phyloP scores from a whole-genome alignment of 2,888 invertebrate genomes.

The Oxystoma pomonae region DNA sequence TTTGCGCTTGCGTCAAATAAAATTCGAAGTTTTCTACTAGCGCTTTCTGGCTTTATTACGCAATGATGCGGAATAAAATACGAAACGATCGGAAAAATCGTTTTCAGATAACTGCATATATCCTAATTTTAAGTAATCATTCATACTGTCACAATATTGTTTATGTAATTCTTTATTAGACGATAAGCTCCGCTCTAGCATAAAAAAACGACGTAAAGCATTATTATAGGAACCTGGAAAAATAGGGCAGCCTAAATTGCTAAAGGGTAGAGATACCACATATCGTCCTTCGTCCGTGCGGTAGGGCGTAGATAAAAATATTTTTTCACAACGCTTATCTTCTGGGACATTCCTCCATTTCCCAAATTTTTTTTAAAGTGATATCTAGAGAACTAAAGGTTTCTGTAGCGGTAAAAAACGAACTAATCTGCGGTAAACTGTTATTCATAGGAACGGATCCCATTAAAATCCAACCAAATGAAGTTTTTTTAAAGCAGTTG shows the following conservation, averaged over 20 bases:
- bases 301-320: slow-evolving; percentile 8
- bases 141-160: slow-evolving; percentile 4
- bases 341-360: slow-evolving; percentile 8
- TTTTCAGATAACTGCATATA: slow-evolving; percentile 4
- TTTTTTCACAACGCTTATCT: slow-evolving; percentile 1
- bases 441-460: not conserved
- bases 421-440: not conserved
- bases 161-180: not conserved
- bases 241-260: slow-evolving; percentile 1
- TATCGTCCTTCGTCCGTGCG: slow-evolving; percentile 11
- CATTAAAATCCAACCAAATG: not conserved
- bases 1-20: slow-evolving; percentile 12
- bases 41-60: slow-evolving; percentile 5
- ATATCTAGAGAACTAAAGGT: slow-evolving; percentile 6
- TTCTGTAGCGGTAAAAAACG: not conserved
- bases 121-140: slow-evolving; percentile 3
- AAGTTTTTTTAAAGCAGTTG: not conserved
- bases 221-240: not conserved
- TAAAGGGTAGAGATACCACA: slow-evolving; percentile 14
- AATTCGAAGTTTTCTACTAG: slow-evolving; percentile 8
- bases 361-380: slow-evolving; percentile 9
- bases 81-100: too few species aligned
- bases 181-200: slow-evolving; percentile 7
- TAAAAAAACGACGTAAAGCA: slow-evolving; percentile 11
- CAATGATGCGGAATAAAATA: slow-evolving; percentile 8